Base-by-base conservation (phyloP, 1,140 invertebrate genomes). In the Scaptomyza pallida region DNA sequence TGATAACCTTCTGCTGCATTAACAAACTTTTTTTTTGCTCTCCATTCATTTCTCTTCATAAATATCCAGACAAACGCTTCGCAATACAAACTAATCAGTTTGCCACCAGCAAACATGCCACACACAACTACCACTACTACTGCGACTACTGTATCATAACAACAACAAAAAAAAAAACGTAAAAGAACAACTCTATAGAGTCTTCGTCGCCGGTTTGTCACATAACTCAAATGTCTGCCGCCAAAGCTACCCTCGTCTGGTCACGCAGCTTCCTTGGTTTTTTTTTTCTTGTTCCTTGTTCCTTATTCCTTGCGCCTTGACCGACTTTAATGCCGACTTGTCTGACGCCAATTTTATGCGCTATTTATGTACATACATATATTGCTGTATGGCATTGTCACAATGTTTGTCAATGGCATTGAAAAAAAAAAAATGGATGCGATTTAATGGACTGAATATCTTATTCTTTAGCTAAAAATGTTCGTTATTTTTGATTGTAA, bases 341-440 rank as follows among this genome's bases (percentile, higher is more conserved):
- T 73, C 86, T 79, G 86, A 89, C 80, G 86, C 86, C 86, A 89
- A 89, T 89, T 82, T 82, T 76, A 78, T 89, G 70, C 77, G 67
- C 69, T 60, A 68, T 78, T 73, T 82, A 65, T 77, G 47, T 35
- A 23, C 5, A 61, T 19, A 43, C 52, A 55, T 13, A 37, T 33
- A 19, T 51, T 47, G 26, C 33, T 54, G 43, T 15, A n/a, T n/a
- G 33, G 33, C n/a, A 48, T 47, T 56, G 35, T 37, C 21, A 40
- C 48, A 43, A 26, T 26, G 15, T 51, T 21, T 61, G 59, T 15
- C 50, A 21, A 37, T 37, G 19, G 21, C 40, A 55, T 13, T 33
- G 47, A 44, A 47, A 65, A 30, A 30, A 30, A 17, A 13, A 9
- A 9, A 16, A 57, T 43, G 12, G 45, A 47, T 26, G 33, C 33